A percentile compares a stretch with the other conserved stretches of the same genome.
Conservation (phyloP, 2,888 invertebrate genomes). For the Neoitamus cyanurus region DNA sequence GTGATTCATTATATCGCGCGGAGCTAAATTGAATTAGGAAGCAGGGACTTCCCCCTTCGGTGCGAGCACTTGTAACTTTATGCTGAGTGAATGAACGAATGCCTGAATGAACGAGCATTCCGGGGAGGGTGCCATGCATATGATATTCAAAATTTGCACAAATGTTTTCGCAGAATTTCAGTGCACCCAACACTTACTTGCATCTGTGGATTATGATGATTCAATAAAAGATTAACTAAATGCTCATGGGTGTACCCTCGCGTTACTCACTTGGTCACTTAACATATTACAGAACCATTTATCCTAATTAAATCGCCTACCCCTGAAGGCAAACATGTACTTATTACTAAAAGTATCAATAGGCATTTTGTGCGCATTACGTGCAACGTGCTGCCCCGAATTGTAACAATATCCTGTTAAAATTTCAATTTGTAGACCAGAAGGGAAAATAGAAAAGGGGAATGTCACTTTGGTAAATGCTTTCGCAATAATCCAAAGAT, state of each 20-base stretch:
- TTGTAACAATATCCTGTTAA: too few relatives aligned
- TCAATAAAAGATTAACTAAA: constrained; percentile 16
- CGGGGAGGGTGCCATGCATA: neutral
- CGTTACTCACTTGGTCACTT: neutral
- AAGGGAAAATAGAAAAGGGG: too few relatives aligned
- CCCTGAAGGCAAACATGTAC: neutral
- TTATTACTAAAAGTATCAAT: neutral
- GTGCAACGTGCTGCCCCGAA: neutral
- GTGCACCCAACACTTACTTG: neutral
- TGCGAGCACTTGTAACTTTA: neutral
- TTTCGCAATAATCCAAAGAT: too few relatives aligned
- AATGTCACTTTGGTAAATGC: too few relatives aligned
- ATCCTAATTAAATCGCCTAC: neutral
- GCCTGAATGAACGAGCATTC: neutral
- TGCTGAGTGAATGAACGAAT: neutral
- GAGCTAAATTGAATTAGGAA: constrained; percentile 32
- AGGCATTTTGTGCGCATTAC: neutral
- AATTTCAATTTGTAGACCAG: too few relatives aligned
- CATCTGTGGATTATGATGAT: constrained; percentile 22
- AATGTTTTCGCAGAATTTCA: constrained; percentile 11
- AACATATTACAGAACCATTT: neutral
- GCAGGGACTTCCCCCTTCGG: neutral
- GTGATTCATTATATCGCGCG: constrained; percentile 33
- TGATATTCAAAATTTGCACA: constrained; percentile 10
- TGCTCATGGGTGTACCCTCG: neutral